Percentiles rank a stretch among this genome's conserved stretches.
phyloP scores from a whole-genome alignment of 2,797 vertebrate species.

The Sphenopsis melanotis region DNA sequence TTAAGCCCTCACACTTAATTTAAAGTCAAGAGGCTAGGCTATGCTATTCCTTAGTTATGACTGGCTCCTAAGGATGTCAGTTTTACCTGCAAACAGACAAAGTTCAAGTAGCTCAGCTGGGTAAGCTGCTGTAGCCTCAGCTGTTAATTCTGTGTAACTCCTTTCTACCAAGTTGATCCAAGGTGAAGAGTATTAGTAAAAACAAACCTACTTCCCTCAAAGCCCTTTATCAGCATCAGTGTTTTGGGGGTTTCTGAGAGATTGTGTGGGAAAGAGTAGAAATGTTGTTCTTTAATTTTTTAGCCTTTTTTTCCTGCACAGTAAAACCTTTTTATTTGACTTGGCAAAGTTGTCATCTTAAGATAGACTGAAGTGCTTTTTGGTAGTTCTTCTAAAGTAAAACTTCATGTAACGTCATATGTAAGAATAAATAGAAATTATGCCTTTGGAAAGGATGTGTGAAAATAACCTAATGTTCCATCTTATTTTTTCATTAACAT shows the following conservation, averaged over 20 bases:
- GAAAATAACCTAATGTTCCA: conserved; percentile 66
- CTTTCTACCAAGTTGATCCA: neutral
- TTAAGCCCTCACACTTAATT: neutral
- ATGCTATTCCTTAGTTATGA: neutral
- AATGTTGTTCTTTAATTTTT: neutral
- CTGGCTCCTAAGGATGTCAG: neutral
- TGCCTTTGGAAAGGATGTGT: neutral
- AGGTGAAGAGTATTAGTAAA: neutral
- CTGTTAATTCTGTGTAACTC: neutral
- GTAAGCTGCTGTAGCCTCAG: neutral
- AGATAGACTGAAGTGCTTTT: neutral
- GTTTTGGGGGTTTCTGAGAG: neutral
- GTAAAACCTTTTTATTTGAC: neutral
- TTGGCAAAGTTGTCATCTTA: neutral
- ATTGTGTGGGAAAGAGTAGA: neutral
- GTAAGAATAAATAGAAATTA: neutral
- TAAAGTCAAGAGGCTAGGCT: neutral
- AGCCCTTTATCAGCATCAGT: neutral
- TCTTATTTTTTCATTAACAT: conserved; percentile 79
- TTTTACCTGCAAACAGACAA: neutral
- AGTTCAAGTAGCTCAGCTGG: neutral
- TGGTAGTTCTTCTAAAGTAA: neutral
- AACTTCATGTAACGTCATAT: neutral
- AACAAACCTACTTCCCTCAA: neutral
- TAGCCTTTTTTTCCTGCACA: neutral